A percentile compares a stretch with the other conserved stretches of the same genome.
Evolutionary conservation across 2,888 invertebrate species (phyloP).

Genomic region (Caenorhabditis zanzibari): DNA sequence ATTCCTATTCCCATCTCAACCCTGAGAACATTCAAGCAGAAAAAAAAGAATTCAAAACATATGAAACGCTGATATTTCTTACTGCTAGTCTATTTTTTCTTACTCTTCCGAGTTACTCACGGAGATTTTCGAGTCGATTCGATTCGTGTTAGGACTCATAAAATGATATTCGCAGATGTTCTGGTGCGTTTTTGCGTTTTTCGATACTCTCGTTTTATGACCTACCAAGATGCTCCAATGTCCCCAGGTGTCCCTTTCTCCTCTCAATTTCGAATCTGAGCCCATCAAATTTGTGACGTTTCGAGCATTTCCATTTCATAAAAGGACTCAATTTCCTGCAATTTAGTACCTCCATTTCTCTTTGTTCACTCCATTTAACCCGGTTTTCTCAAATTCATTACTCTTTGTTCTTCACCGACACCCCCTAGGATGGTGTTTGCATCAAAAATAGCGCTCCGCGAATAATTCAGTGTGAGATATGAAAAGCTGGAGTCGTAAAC

Average conservation of each 20-base stretch:
- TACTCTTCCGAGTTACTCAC: not conserved
- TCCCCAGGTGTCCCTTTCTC: conserved; percentile 31
- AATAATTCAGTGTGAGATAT: conserved; percentile 52
- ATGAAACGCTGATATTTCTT: conserved; percentile 39
- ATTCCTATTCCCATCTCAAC: not conserved
- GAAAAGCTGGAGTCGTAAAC: conserved; percentile 41
- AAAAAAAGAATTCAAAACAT: conserved; percentile 26
- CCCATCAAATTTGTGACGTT: not conserved
- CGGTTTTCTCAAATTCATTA: conserved; percentile 58
- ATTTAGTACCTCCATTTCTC: conserved; percentile 31
- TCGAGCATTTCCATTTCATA: conserved; percentile 1
- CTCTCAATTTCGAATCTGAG: not conserved
- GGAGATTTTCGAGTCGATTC: conserved; percentile 37
- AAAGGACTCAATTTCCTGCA: conserved; percentile 56
- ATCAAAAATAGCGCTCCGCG: conserved; percentile 17
- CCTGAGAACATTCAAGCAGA: not conserved
- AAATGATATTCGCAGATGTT: conserved; percentile 65
- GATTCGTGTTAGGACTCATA: conserved; percentile 49
- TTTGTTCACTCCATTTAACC: conserved; percentile 58
- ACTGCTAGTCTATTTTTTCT: not conserved
- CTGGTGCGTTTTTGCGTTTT: conserved; percentile 50
- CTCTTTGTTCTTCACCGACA: conserved; percentile 51
- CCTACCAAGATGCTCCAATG: conserved; percentile 15
- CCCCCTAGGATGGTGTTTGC: not conserved
- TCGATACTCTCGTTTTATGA: conserved; percentile 30